Evolutionary conservation across 2,113 vertebrate species (phyloP).

Genomic region (Ceyx melanurus): DNA sequence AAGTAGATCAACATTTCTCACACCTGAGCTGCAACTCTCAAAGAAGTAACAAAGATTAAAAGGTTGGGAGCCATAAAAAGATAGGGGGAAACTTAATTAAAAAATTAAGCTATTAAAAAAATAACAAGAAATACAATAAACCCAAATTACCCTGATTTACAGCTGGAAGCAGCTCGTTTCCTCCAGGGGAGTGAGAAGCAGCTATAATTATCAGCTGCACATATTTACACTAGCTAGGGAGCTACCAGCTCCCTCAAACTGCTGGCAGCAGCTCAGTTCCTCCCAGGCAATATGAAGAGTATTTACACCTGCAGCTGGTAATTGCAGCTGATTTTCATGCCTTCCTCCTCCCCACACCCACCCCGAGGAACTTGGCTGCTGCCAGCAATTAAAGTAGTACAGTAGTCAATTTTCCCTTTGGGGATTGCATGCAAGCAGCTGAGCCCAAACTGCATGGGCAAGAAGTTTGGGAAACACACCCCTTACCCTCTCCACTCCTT

Average conservation of each 20-base stretch:
- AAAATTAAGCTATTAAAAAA: slow-evolving; percentile 40
- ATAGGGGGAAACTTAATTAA: slow-evolving; percentile 1
- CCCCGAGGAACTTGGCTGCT: background rate
- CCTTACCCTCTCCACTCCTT: background rate
- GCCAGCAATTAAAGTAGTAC: background rate
- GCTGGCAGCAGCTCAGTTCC: background rate
- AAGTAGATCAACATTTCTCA: background rate
- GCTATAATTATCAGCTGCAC: slow-evolving; percentile 10
- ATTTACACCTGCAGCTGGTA: slow-evolving; percentile 9
- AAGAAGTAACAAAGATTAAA: background rate
- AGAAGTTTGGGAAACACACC: background rate
- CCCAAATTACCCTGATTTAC: slow-evolving; percentile 33
- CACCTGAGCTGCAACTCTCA: background rate
- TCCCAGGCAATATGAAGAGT: background rate
- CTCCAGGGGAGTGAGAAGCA: slow-evolving; percentile 10
- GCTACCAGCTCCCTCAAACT: background rate
- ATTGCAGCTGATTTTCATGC: background rate
- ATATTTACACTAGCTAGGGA: background rate
- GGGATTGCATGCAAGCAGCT: background rate
- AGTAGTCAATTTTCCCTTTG: background rate
- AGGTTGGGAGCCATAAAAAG: background rate
- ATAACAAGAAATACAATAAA: slow-evolving; percentile 41
- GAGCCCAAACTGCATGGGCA: background rate
- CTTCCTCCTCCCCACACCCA: background rate
- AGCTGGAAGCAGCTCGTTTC: slow-evolving; percentile 37